Percentiles rank a stretch among this genome's conserved stretches.
These are phyloP conservation scores for Heterotis niloticus DNA, from an alignment of 2,113 vertebrate genomes.

Conservation along the genomic window DNA sequence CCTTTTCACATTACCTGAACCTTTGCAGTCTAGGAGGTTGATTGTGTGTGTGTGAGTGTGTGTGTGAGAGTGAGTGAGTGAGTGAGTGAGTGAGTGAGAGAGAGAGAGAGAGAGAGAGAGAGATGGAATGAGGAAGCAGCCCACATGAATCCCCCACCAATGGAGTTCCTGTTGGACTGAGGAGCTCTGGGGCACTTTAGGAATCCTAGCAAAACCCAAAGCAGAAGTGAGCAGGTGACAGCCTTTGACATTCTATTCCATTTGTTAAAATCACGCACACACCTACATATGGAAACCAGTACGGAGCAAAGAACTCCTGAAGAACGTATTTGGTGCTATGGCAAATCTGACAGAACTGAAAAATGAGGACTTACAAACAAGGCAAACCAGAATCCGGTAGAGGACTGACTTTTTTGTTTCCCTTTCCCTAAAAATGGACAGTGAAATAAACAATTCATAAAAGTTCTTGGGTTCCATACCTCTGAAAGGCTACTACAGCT, in stretches of 20 bases:
- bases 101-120: no score
- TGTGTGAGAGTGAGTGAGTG: no score
- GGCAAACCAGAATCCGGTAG: conserved; percentile 27
- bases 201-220: no score
- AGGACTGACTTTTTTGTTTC: conserved; percentile 5
- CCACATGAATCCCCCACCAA: no score
- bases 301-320: not conserved
- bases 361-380: not conserved
- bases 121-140: no score
- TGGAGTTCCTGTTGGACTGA: not conserved
- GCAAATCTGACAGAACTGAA: not conserved
- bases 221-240: no score
- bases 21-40: no score
- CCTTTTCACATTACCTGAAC: no score
- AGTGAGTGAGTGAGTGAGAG: no score
- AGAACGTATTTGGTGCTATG: not conserved
- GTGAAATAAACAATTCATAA: conserved; percentile 40
- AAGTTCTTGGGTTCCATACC: conserved; percentile 36
- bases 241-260: not conserved
- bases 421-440: conserved; percentile 49
- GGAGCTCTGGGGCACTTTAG: not conserved
- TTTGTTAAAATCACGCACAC: not conserved
- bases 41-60: no score
- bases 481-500: conserved; percentile 33
- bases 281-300: not conserved